A percentile compares a stretch with the other conserved stretches of the same genome.
Conservation (phyloP, 1,140 invertebrate species). For the Gonioctena quinquepunctata region DNA sequence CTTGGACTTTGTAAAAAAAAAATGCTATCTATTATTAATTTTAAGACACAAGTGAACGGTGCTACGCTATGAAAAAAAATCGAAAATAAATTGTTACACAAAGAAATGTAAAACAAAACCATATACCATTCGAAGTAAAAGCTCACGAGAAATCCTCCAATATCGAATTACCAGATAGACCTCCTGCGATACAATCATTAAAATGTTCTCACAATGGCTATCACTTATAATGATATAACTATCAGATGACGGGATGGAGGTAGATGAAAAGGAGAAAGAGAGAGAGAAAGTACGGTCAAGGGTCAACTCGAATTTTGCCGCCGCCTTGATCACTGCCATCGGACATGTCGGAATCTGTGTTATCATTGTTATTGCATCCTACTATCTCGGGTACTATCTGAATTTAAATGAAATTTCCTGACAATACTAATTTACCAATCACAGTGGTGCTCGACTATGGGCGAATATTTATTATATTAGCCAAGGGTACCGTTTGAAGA, state of each 20-base stretch:
- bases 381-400: background rate
- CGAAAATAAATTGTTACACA: no score
- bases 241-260: background rate
- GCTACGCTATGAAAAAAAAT: no score
- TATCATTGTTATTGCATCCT: background rate
- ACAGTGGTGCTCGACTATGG: no score
- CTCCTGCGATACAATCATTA: background rate
- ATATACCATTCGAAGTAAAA: background rate
- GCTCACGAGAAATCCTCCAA: background rate
- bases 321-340: background rate
- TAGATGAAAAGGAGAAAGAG: background rate
- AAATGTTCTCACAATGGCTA: background rate
- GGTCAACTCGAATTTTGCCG: background rate
- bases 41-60: no score
- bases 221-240: background rate
- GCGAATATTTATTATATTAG: no score
- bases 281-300: background rate
- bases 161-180: background rate
- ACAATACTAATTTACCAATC: background rate
- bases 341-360: background rate
- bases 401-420: background rate
- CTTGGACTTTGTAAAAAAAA: no score
- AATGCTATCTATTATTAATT: no score
- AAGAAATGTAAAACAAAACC: no score
- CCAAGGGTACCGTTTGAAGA: no score